phyloP scores from a whole-genome alignment of 1,140 invertebrate genomes.

The Platyura marginata region DNA sequence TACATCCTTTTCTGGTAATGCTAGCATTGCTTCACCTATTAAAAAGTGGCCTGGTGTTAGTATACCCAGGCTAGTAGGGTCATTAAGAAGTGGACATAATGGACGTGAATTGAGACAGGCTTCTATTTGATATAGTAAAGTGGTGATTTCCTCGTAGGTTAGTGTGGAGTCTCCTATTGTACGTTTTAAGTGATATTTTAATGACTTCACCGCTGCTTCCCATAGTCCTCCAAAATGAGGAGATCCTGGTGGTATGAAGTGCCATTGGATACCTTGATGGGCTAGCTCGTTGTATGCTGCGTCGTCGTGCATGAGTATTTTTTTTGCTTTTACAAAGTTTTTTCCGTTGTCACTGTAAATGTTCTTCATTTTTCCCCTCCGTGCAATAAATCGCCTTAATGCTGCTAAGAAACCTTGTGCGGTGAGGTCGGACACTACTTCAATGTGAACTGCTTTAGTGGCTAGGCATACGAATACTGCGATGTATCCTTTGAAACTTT shows the following conservation, averaged over 20 bases:
- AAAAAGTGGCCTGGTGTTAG: conserved; percentile 14
- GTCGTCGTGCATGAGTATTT: no score
- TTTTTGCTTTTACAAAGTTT: conserved; percentile 10
- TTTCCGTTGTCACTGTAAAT: conserved; percentile 13
- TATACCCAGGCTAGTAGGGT: conserved; percentile 8
- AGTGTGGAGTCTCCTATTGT: conserved; percentile 8
- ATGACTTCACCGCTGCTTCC: conserved; percentile 8
- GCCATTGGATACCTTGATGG: conserved; percentile 3
- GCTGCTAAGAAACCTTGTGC: conserved; percentile 13
- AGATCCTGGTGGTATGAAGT: conserved; percentile 7
- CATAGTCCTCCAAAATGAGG: conserved; percentile 7
- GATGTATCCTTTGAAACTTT: conserved; percentile 12
- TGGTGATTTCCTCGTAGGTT: conserved; percentile 13
- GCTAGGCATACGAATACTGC: conserved; percentile 15
- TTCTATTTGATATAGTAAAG: conserved; percentile 11
- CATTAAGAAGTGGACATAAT: conserved; percentile 4
- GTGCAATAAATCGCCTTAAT: conserved; percentile 14
- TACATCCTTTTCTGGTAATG: conserved; percentile 5
- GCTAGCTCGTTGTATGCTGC: no score
- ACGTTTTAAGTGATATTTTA: conserved; percentile 9
- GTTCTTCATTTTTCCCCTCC: conserved; percentile 8
- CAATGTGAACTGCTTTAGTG: conserved; percentile 18
- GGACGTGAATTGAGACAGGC: conserved; percentile 12
- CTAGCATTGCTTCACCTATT: conserved; percentile 6
- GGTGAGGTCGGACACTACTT: conserved; percentile 12